Evolutionary conservation across 2,797 vertebrate genomes (phyloP).

Genomic region (Girardinus metallicus): DNA sequence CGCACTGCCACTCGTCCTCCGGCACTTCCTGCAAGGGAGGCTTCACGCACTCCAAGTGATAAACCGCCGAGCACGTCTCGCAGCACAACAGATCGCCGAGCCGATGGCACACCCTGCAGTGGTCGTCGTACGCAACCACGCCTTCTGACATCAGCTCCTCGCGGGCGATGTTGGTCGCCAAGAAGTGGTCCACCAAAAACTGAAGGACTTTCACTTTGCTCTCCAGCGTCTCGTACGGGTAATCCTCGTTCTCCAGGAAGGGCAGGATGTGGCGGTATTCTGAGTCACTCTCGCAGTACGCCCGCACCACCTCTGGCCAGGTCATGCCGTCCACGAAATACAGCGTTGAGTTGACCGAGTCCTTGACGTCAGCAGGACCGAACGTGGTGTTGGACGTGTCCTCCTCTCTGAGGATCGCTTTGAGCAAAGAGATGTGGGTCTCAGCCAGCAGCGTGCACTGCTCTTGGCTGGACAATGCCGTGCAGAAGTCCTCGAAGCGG

Average conservation of each 20-base stretch:
- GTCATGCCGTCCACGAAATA: slow-evolving; percentile 98
- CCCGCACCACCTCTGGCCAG: slow-evolving; percentile 95
- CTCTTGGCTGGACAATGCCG: slow-evolving; percentile 92
- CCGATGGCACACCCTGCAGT: slow-evolving; percentile 96
- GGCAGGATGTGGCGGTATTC: slow-evolving; percentile 94
- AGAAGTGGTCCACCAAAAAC: slow-evolving; percentile 96
- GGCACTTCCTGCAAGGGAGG: slow-evolving; percentile 95
- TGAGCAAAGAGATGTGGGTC: slow-evolving; percentile 93
- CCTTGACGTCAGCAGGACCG: slow-evolving; percentile 95
- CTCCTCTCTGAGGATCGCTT: slow-evolving; percentile 96
- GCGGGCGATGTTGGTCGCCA: slow-evolving; percentile 94
- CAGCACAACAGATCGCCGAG: slow-evolving; percentile 97
- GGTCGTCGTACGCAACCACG: slow-evolving; percentile 95
- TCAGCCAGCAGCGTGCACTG: slow-evolving; percentile 96
- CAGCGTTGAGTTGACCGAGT: slow-evolving; percentile 95
- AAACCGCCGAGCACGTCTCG: slow-evolving; percentile 96
- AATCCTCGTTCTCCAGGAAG: slow-evolving; percentile 91
- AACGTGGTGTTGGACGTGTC: slow-evolving; percentile 97
- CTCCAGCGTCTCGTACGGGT: slow-evolving; percentile 92
- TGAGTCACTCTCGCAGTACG: slow-evolving; percentile 95
- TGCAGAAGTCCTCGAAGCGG: slow-evolving; percentile 97
- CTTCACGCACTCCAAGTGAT: slow-evolving; percentile 96
- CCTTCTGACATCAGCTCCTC: slow-evolving; percentile 98
- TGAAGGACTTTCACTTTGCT: slow-evolving; percentile 97
- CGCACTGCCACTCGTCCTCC: slow-evolving; percentile 98